phyloP scores from a whole-genome alignment of 2,888 invertebrate species.

The Chloromyia formosa region DNA sequence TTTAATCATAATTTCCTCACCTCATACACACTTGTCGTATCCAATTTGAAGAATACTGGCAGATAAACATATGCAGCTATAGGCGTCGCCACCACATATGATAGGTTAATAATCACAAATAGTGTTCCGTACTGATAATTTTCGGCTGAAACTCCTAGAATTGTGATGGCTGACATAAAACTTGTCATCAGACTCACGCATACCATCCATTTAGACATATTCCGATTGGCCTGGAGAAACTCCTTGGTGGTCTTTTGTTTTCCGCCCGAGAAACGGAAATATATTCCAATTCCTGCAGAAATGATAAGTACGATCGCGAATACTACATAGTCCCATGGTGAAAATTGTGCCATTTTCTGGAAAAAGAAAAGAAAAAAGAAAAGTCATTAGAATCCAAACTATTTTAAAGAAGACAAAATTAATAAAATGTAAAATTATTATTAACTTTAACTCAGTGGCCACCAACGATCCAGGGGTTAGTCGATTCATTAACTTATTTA shows the following conservation, averaged over 20 bases:
- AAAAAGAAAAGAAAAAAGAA: slow-evolving; percentile 34
- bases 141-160: slow-evolving; percentile 89
- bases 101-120: slow-evolving; percentile 79
- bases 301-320: slow-evolving; percentile 74
- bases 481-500: too few relatives aligned
- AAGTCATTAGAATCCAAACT: not conserved
- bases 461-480: too few relatives aligned
- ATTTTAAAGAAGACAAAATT: not conserved
- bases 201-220: slow-evolving; percentile 82
- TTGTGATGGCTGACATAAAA: slow-evolving; percentile 89
- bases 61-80: slow-evolving; percentile 80
- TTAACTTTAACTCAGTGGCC: not conserved
- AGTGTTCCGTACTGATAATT: slow-evolving; percentile 85
- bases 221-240: slow-evolving; percentile 82
- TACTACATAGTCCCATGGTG: slow-evolving; percentile 79
- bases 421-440: not conserved
- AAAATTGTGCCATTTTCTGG: slow-evolving; percentile 64
- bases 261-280: slow-evolving; percentile 85
- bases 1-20: slow-evolving; percentile 59
- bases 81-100: slow-evolving; percentile 80
- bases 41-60: slow-evolving; percentile 85
- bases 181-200: slow-evolving; percentile 93
- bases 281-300: slow-evolving; percentile 82
- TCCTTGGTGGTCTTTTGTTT: slow-evolving; percentile 86
- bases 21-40: slow-evolving; percentile 89